Percentiles rank a stretch among this genome's conserved stretches.
Evolutionary conservation across 2,797 vertebrate genomes (phyloP).

Genomic region (Carcharodon carcharias): DNA sequence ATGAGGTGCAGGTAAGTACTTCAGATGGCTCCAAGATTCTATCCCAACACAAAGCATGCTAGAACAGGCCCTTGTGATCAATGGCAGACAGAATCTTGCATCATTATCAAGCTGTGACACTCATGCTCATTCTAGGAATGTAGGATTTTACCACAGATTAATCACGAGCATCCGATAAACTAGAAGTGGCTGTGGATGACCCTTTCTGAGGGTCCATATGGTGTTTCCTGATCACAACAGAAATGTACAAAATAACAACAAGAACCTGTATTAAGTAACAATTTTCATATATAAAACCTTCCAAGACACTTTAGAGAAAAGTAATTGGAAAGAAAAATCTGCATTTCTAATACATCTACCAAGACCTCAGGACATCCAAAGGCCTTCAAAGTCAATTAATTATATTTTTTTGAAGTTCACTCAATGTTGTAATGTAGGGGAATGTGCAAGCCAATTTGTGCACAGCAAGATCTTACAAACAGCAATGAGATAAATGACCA

Average conservation of each 20-base stretch:
- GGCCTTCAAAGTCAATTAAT: not conserved
- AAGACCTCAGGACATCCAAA: not conserved
- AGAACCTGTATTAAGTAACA: not conserved
- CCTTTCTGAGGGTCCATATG: not conserved
- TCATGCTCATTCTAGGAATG: not conserved
- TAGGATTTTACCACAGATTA: not conserved
- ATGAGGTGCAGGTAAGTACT: not conserved
- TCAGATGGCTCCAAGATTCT: not conserved
- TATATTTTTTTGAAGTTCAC: not conserved
- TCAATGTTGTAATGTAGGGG: too few relatives aligned
- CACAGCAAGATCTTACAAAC: too few relatives aligned
- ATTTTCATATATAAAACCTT: not conserved
- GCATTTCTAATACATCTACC: not conserved
- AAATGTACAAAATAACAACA: not conserved
- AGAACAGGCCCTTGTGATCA: not conserved
- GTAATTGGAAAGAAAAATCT: not conserved
- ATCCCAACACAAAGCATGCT: not conserved
- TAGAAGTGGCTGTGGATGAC: not conserved
- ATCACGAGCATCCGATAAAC: not conserved
- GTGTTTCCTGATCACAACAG: not conserved
- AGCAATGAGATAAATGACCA: too few relatives aligned
- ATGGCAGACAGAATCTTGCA: not conserved
- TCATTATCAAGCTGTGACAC: not conserved
- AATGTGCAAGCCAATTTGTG: too few relatives aligned
- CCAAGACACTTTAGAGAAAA: not conserved